Conservation (phyloP, 2,797 vertebrate species). For the Sebastes nivosus region DNA sequence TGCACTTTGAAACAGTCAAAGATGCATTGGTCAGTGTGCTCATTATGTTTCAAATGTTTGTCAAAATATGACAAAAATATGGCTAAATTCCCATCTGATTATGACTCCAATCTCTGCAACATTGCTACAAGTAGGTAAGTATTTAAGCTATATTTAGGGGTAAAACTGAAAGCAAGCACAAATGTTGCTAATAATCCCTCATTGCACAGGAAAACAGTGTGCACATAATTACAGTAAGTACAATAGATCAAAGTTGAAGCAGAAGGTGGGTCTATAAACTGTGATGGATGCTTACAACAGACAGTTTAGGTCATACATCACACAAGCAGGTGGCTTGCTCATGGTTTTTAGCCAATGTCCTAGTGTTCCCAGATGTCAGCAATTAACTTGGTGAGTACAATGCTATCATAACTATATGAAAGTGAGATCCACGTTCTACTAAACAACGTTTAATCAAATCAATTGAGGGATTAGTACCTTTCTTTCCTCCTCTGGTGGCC, state of each 20-base stretch:
- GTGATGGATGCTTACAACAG: not conserved
- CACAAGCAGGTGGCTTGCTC: not conserved
- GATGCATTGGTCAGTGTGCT: no score
- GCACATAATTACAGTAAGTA: no score
- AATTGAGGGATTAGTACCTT: not conserved
- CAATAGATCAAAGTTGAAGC: not conserved
- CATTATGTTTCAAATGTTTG: no score
- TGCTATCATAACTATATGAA: not conserved
- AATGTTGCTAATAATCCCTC: no score
- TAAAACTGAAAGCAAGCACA: no score
- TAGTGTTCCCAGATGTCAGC: not conserved
- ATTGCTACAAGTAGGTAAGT: no score
- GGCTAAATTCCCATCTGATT: accelerated
- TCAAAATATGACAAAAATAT: no score
- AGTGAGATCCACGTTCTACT: not conserved
- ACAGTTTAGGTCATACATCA: no score
- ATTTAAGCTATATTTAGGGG: no score
- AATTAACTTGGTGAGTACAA: not conserved
- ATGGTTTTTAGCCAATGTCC: not conserved
- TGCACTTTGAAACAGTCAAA: no score
- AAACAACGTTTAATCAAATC: not conserved
- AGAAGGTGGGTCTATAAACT: not conserved
- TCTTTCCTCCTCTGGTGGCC: not conserved
- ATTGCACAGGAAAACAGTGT: no score
- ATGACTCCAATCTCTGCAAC: no score